Base-by-base conservation (phyloP, 1,140 invertebrate species). In the Pemphigus obesinymphae region DNA sequence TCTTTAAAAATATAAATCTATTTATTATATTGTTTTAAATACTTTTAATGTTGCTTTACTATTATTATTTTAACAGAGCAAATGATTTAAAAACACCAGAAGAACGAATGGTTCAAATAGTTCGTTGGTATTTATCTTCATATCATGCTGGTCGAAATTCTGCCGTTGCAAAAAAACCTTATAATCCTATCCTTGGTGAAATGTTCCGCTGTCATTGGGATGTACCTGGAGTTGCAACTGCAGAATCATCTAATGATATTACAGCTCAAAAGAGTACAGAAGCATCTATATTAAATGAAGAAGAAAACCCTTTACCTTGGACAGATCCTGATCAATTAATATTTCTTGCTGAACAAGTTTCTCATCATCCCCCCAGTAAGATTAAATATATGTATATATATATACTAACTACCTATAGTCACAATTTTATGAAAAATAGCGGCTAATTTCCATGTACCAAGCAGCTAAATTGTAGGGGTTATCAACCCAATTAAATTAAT, bases 291-390 rank as follows among this genome's bases (percentile, higher is more conserved):
- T 63, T 91, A 92, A 7, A 17, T 61, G 55, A 80, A 80, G 87
- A 87, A 29, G 93, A 95, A 85, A 94, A 95, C 2, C 93, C 94
- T 13, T 90, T 96, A 73, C 92, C 93, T 20, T 95, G 95, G 94
- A 94, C 93, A 85, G 89, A 89, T 8, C 88, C 90, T 50, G 90
- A 94, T 87, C 93, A 96, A 85, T 89, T 97, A 6, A 91, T 92
- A 11, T 99, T 99, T 88, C 91, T 97, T 82, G 97, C 97, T 3
- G 98, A 99, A 88, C 98, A 99, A 89, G 98, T 99, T 6, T 99
- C 96, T 13, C 98, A 99, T 90, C 98, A 99, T 90, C 98, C 98
- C 15, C 98, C 98, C 83, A 94, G 95, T 95, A 89, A 89, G 87
- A 86, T 43, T 34, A 75, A 80, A 48, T 72, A 81, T 75, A 10